Evolutionary conservation across 2,888 invertebrate species (phyloP).

Genomic region (Cryptocephalus moraei): DNA sequence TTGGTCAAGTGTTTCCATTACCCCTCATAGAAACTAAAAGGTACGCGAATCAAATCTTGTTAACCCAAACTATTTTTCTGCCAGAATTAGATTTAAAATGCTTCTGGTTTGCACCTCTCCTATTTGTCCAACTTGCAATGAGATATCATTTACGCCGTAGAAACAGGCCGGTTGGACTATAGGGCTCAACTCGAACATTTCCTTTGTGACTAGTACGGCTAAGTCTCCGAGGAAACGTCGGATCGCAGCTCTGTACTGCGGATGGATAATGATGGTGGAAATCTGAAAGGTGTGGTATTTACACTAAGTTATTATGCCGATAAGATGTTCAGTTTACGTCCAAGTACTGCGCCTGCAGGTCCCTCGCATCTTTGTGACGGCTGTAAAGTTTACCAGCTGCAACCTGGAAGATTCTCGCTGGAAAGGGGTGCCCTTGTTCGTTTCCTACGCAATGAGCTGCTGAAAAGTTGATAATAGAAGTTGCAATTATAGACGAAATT

Average conservation of each 20-base stretch:
- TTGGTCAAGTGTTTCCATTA: too few species aligned
- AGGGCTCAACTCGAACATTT: conserved; percentile 7
- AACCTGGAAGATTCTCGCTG: conserved; percentile 6
- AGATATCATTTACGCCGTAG: conserved; percentile 8
- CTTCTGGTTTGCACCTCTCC: conserved; percentile 9
- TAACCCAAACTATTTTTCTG: too few species aligned
- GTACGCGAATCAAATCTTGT: too few species aligned
- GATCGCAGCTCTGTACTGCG: conserved; percentile 8
- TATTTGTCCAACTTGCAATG: conserved; percentile 4
- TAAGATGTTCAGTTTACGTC: too few species aligned
- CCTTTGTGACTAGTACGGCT: conserved; percentile 9
- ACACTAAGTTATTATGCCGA: too few species aligned
- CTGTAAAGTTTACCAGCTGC: conserved; percentile 13
- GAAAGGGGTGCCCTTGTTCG: conserved; percentile 4
- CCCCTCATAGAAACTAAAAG: too few species aligned
- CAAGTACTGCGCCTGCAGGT: not conserved
- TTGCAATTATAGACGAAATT: too few species aligned
- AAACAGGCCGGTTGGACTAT: conserved; percentile 12
- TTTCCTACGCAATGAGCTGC: conserved; percentile 14
- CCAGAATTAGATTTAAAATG: too few species aligned
- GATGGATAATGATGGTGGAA: not conserved
- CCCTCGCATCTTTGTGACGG: conserved; percentile 8
- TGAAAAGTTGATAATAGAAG: conserved; percentile 1
- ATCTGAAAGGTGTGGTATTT: too few species aligned
- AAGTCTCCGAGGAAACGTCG: conserved; percentile 10